Conservation (phyloP, 35 echinoderm and acorn worm genomes). For the Nesometra sesokonis region DNA sequence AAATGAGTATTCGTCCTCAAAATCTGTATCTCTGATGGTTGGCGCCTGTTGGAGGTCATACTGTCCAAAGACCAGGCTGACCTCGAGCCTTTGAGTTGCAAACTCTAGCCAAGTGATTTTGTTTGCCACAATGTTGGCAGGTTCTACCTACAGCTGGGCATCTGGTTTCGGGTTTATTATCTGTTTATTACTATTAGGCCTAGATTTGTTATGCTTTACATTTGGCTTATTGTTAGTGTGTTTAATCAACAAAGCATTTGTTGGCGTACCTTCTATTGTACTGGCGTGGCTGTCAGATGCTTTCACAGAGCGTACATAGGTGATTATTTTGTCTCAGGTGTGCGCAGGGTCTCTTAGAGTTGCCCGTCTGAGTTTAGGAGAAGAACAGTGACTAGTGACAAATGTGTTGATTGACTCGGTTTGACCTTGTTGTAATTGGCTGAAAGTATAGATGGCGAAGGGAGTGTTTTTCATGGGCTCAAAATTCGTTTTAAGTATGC, state of each 20-base stretch:
- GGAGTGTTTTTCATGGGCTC: constrained; percentile 18
- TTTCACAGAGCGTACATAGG: too few relatives aligned
- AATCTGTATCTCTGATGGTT: neutral
- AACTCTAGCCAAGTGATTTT: neutral
- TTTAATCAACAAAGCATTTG: too few relatives aligned
- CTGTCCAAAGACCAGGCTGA: neutral
- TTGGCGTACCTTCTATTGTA: too few relatives aligned
- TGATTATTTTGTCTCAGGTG: too few relatives aligned
- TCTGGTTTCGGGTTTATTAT: too few relatives aligned
- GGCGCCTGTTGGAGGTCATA: neutral
- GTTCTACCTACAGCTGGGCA: too few relatives aligned
- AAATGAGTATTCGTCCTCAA: neutral
- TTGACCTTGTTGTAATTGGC: constrained; percentile 29
- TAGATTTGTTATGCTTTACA: too few relatives aligned
- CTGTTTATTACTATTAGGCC: too few relatives aligned
- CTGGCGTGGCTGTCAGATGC: too few relatives aligned
- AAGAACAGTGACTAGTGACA: constrained; percentile 50
- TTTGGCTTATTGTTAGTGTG: too few relatives aligned
- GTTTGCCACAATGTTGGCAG: neutral
- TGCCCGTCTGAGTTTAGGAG: constrained; percentile 12
- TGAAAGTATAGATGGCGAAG: constrained; percentile 44
- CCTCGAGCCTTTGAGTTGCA: neutral
- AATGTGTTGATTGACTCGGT: constrained; percentile 50
- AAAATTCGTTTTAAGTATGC: constrained; percentile 14
- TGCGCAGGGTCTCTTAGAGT: neutral